Evolutionary conservation across 37 sponge, comb jelly and placozoan species (phyloP), one percentile per base, ranked within the genome.

Genomic region (Hexactinellida sp.): DNA sequence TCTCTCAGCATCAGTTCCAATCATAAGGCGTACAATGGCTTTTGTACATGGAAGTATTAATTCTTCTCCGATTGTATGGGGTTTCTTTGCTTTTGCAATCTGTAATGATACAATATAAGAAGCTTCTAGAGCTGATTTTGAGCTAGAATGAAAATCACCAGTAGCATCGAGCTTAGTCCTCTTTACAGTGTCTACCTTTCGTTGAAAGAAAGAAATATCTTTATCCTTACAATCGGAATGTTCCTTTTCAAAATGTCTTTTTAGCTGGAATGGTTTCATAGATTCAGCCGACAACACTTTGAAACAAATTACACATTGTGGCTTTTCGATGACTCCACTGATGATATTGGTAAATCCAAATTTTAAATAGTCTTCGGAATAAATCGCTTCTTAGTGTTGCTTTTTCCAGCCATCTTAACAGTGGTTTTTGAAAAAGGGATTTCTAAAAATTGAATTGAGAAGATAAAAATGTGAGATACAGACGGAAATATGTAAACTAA

Each of bases 191-290:
- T 63, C 76, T 28, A 63, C 76, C 76, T 63, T 63, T 63, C 76
- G 34, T 63, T 28, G 76, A 63, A 63, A 63, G 76, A 63, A 63
- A 63, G 76, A 63, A 63, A 63, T 63, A 63, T 63, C 76, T 63
- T n/a, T 63, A 63, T 28, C 76, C 76, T 63, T 63, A 63, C 34
- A 63, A 63, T 63, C 76, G 76, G 34, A 28, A 63, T 63, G 76
- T 63, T 63, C 76, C 76, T 63, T 63, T 63, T 63, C 34, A 63
- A 63, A 63, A 63, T 63, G 76, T 63, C 76, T 63, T 63, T 28
- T 63, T 63, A 63, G 34, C 76, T 63, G 76, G 76, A 28, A 63
- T 63, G 76, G 76, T 63, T 63, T 63, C 34, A 63, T 63, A 32
- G 76, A 63, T 63, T 63, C 76, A 63, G 76, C 25, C 34, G 76